Evolutionary conservation across 2,797 vertebrate species (phyloP), one percentile per base, ranked within the genome.

Genomic region (Sorex maritimensis): DNA sequence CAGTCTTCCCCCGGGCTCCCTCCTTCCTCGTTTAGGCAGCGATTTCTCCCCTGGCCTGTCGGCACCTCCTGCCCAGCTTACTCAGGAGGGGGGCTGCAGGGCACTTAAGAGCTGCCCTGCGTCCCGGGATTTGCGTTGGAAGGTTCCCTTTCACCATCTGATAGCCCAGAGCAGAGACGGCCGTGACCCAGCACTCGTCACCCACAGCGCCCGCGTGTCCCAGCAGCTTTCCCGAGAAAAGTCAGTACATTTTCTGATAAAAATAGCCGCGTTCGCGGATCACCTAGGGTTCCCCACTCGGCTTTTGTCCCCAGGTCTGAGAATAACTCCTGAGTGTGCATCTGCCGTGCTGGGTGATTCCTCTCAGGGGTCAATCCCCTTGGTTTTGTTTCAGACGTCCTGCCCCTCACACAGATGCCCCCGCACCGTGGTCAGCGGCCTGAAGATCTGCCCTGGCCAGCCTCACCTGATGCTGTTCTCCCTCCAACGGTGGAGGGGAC

Each of bases 261-360:
- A 97, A 96, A 88, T 89, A 96, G 97, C 88, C 92, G 96, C 96
- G 86, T 97, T 97, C 79, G 90, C 97, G 96, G 95, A 75, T 96
- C 94, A 94, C 91, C 81, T 93, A 61, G 23, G 72, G 61, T 78
- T 92, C 92, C 93, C 81, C 41, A 68, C 44, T 74, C 44, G 81
- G 69, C 72, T 90, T 93, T 83, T 2, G 24, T 81, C 65, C 44
- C 34, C 86, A 94, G 65, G 19, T 21, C 19, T 79, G 52, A 92
- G 86, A 88, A 78, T 52, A 61, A 78, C 79, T 69, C 82, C 82
- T 38, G 68, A 81, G 81, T 8, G 41, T 13, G 0, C 78, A 88
- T 95, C 95, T 88, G 88, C 96, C 92, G 88, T 89, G 93, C 81
- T 95, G 92, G 93, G 49, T 85, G 86, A 92, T 95, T 96, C 96